Percentiles rank a stretch among this genome's conserved stretches.
These are phyloP conservation scores for Orycteropus afer DNA, from an alignment of 2,113 vertebrate species.

Conservation along the genomic window DNA sequence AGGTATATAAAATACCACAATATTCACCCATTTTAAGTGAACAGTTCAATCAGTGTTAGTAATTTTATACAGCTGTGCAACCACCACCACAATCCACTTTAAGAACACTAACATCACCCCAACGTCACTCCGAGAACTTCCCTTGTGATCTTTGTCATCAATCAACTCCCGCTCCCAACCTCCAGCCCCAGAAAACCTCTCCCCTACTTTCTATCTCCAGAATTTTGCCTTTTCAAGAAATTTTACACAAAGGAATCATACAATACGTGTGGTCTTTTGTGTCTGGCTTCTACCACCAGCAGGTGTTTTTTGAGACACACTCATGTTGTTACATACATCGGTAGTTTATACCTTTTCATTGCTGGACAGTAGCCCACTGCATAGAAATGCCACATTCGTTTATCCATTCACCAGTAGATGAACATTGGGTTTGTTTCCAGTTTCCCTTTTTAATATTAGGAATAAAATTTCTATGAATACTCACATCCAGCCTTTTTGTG, in stretches of 20 bases:
- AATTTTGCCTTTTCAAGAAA: conserved; percentile 1
- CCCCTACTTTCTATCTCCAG: background rate
- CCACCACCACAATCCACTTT: background rate
- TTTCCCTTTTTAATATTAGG: background rate
- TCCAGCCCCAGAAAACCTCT: background rate
- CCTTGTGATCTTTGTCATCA: background rate
- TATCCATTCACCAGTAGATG: background rate
- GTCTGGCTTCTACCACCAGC: background rate
- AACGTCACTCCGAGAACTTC: background rate
- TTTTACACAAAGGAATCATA: background rate
- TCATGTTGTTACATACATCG: background rate
- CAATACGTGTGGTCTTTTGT: background rate
- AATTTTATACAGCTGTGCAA: background rate
- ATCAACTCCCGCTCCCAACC: background rate
- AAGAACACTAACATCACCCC: background rate
- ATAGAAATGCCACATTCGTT: background rate
- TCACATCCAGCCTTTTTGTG: background rate
- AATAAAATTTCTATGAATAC: background rate
- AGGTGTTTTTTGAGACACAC: background rate
- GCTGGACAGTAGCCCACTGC: background rate
- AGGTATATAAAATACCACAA: background rate
- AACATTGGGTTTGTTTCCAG: background rate
- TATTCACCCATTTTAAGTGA: conserved; percentile 10
- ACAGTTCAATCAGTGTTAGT: background rate
- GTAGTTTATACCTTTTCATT: background rate